These are phyloP conservation scores for Polydrusus pterygomalis DNA, from an alignment of 2,888 invertebrate species.

Conservation along the genomic window DNA sequence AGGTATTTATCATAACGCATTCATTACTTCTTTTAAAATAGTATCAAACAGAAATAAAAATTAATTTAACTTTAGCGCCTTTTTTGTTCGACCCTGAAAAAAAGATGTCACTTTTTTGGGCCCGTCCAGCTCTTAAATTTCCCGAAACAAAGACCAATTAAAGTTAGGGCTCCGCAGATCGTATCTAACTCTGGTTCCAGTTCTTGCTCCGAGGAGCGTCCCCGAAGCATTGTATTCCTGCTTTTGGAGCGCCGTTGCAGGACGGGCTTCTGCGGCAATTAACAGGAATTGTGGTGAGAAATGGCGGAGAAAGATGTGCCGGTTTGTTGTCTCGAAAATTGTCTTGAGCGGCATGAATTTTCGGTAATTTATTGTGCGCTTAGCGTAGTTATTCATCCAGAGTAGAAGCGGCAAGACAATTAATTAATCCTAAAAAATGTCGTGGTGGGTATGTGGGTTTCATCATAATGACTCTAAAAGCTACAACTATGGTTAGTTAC, in stretches of 20 bases:
- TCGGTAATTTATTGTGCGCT: conserved; percentile 48
- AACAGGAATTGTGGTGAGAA: conserved; percentile 53
- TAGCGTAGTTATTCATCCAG: conserved; percentile 43
- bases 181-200: conserved; percentile 45
- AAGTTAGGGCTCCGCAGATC: conserved; percentile 32
- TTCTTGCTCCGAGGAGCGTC: conserved; percentile 41
- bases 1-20: no score
- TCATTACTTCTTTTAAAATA: no score
- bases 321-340: conserved; percentile 51
- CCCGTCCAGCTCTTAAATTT: conserved; percentile 16
- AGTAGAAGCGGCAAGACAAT: conserved; percentile 27
- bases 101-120: background rate
- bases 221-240: conserved; percentile 48
- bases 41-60: background rate
- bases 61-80: background rate
- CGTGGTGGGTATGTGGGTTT: conserved; percentile 23
- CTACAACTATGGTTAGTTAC: background rate
- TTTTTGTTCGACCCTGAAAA: background rate
- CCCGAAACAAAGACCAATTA: conserved; percentile 35
- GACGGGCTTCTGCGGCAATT: conserved; percentile 45
- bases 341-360: conserved; percentile 52
- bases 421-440: conserved; percentile 38
- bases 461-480: conserved; percentile 27
- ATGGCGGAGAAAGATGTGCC: conserved; percentile 52
- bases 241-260: conserved; percentile 35